Conservation (phyloP, 2,113 vertebrate genomes). For the Astur gentilis region DNA sequence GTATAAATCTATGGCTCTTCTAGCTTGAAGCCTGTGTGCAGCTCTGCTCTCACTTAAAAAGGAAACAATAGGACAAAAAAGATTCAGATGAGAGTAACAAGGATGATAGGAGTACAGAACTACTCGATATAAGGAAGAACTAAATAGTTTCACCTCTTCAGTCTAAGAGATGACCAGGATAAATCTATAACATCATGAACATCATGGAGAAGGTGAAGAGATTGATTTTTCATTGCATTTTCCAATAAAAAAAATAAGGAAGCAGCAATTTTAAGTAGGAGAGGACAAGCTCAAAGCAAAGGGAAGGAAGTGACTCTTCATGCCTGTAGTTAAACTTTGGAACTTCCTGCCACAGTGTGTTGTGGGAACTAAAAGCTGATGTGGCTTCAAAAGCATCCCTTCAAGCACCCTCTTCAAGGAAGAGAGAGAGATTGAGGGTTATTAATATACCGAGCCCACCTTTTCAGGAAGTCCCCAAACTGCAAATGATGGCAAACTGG, state of each 20-base stretch:
- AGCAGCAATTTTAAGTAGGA: neutral
- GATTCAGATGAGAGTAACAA: neutral
- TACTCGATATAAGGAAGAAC: neutral
- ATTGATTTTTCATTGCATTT: neutral
- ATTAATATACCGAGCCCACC: neutral
- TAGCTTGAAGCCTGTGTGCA: neutral
- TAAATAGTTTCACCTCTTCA: neutral
- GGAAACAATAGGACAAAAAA: neutral
- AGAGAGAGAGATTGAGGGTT: neutral
- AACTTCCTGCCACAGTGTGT: slow-evolving; percentile 16
- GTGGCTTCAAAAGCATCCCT: slow-evolving; percentile 12
- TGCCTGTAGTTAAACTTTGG: slow-evolving; percentile 22
- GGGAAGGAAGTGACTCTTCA: slow-evolving; percentile 18
- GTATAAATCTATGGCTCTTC: neutral
- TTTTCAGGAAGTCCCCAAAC: slow-evolving; percentile 5
- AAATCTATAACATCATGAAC: neutral
- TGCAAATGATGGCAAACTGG: neutral
- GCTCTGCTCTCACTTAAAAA: neutral
- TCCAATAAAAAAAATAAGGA: neutral
- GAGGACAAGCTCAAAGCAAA: slow-evolving; percentile 19
- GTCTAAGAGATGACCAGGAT: neutral
- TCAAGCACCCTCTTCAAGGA: neutral
- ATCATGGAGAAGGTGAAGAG: neutral
- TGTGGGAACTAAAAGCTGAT: slow-evolving; percentile 7
- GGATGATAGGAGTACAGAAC: neutral